Evolutionary conservation across 2,797 vertebrate species (phyloP).

Genomic region (Urosaurus nigricauda): DNA sequence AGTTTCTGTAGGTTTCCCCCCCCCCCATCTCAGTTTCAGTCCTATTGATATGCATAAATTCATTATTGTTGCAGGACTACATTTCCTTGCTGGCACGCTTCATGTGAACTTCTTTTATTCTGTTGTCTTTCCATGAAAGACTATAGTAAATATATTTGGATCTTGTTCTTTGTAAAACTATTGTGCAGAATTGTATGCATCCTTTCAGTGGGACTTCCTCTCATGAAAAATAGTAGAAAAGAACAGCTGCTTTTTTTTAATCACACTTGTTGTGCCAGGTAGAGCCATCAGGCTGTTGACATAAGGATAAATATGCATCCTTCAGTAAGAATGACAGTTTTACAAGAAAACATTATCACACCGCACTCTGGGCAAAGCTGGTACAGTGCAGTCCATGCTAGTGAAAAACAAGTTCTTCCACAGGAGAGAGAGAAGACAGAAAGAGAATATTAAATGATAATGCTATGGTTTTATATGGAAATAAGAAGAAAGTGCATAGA

Average conservation of each 20-base stretch:
- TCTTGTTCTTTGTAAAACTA: slow-evolving; percentile 36
- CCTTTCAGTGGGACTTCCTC: slow-evolving; percentile 11
- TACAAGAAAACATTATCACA: slow-evolving; percentile 28
- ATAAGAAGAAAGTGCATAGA: background rate
- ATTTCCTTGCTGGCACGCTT: background rate
- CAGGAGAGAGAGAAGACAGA: slow-evolving; percentile 35
- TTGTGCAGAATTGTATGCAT: slow-evolving; percentile 24
- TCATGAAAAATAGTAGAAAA: slow-evolving; percentile 15
- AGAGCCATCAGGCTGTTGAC: background rate
- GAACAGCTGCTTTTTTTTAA: background rate
- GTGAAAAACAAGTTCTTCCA: slow-evolving; percentile 70
- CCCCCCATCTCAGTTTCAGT: slow-evolving; percentile 1
- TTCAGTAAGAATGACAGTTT: background rate
- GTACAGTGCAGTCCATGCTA: slow-evolving; percentile 42
- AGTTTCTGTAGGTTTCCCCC: background rate
- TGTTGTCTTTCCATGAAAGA: slow-evolving; percentile 15
- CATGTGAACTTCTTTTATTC: background rate
- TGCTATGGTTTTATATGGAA: background rate
- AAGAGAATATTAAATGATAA: slow-evolving; percentile 15
- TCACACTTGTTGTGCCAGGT: slow-evolving; percentile 14
- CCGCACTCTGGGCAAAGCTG: background rate
- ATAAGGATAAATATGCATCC: slow-evolving; percentile 35
- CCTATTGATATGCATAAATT: background rate
- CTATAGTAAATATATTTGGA: background rate
- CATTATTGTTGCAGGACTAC: background rate